These are phyloP conservation scores for Uloborus plumipes DNA, from an alignment of 2,888 invertebrate genomes.

Conservation along the genomic window DNA sequence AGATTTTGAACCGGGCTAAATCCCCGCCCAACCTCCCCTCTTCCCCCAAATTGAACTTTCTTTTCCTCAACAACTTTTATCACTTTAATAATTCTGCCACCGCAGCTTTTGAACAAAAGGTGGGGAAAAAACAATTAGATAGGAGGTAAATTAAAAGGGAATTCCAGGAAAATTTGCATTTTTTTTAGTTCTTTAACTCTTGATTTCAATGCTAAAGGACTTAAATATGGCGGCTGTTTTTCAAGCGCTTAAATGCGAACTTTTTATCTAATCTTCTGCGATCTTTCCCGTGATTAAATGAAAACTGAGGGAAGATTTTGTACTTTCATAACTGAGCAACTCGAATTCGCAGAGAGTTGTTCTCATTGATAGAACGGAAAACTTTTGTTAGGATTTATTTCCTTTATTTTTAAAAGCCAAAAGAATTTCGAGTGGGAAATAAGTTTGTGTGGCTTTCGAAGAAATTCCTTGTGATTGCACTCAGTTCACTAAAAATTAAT, in stretches of 20 bases:
- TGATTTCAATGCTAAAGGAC: conserved; percentile 15
- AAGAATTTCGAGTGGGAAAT: too few relatives aligned
- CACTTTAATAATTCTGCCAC: conserved; percentile 46
- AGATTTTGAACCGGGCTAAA: conserved; percentile 43
- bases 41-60: conserved; percentile 35
- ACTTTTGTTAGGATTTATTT: too few relatives aligned
- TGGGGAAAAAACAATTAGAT: conserved; percentile 52
- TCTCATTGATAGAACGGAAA: too few relatives aligned
- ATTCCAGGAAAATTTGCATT: conserved; percentile 37
- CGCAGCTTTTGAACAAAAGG: conserved; percentile 42
- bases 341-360: too few relatives aligned
- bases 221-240: conserved; percentile 55
- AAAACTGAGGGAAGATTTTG: too few relatives aligned
- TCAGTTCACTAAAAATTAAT: too few relatives aligned
- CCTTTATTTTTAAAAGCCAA: too few relatives aligned
- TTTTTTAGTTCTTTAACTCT: background rate
- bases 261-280: too few relatives aligned
- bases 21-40: background rate
- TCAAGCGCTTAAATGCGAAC: conserved; percentile 16
- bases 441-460: too few relatives aligned
- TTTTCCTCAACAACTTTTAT: conserved; percentile 28
- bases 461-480: too few relatives aligned
- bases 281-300: too few relatives aligned
- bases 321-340: too few relatives aligned
- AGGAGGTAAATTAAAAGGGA: conserved; percentile 58